Evolutionary conservation across 2,888 invertebrate genomes (phyloP), one percentile per base, ranked within the genome.

Genomic region (Drosophila flavopinicola): DNA sequence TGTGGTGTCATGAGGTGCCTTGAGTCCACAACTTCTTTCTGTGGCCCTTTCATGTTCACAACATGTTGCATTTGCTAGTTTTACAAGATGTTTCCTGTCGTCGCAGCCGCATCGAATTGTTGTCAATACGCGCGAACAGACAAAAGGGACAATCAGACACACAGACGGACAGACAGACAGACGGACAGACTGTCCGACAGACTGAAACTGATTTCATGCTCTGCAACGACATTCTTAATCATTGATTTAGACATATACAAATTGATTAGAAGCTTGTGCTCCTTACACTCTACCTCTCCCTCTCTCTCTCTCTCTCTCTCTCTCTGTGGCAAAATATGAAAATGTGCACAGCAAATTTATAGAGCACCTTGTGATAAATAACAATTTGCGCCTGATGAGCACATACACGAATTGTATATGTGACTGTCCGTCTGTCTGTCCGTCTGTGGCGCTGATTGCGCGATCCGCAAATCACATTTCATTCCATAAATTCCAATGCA

Each of bases 21-120:
- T 35, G 64, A 54, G 39, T 54, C 32, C 52, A 33, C 69, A 48
- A 25, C 38, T 39, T 13, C 23, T 41, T 30, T 25, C 49, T 39
- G 41, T 35, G 64, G 75, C 80, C 86, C 78, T 88, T 85, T 85
- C 77, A 80, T 88, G 89, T 88, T 87, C 88, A 85, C 88, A 88
- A 88, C 88, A 86, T 90, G 90, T 89, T 72, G 71, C 84, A 82
- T 82, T 84, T 83, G 86, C 89, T 88, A 80, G 90, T 90, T 90
- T 88, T 89, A 90, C 90, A 90, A 88, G 89, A 89, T 90, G 90
- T 90, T 90, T 90, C 90, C 91, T 90, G 90, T 90, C 91, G 86
- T 77, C 90, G 90, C 89, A 88, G 86, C 84, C 88, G 84, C 88
- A 90, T 90, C 89, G 90, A 90, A 90, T 90, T 89, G 88, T 90